Evolutionary conservation across 2,797 vertebrate species (phyloP).

Genomic region (Intellagama lesueurii): DNA sequence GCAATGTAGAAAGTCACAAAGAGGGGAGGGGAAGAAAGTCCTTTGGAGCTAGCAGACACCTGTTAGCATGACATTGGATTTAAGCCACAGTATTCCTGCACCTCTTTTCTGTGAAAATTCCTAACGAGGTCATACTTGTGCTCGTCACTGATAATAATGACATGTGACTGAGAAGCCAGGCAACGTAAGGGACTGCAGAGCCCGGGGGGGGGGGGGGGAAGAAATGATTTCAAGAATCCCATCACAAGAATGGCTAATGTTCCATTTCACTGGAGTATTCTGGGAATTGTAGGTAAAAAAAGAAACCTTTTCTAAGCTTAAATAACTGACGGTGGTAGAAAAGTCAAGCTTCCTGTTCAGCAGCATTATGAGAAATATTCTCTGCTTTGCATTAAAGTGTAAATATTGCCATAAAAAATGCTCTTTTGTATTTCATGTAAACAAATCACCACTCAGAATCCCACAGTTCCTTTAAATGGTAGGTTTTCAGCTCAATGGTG

Average conservation of each 20-base stretch:
- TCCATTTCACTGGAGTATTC: too few relatives aligned
- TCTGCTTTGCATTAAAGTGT: background rate
- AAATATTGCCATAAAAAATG: background rate
- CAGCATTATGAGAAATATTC: background rate
- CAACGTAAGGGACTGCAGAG: too few relatives aligned
- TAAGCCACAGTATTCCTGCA: background rate
- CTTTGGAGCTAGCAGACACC: background rate
- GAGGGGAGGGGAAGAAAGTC: too few relatives aligned
- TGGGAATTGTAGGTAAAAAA: too few relatives aligned
- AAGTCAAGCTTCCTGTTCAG: background rate
- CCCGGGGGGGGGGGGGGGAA: too few relatives aligned
- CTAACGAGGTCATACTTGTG: background rate
- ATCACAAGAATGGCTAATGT: too few relatives aligned
- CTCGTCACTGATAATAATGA: too few relatives aligned
- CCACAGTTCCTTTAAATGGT: conserved; percentile 18
- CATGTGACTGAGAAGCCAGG: too few relatives aligned
- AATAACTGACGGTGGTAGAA: conserved; percentile 1
- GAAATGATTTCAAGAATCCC: too few relatives aligned
- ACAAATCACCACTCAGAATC: conserved; percentile 19
- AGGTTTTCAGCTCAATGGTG: conserved; percentile 10
- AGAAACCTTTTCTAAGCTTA: too few relatives aligned
- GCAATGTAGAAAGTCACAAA: background rate
- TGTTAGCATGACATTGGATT: background rate
- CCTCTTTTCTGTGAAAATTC: background rate
- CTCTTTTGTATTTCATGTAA: conserved; percentile 22